Percentiles rank a stretch among this genome's conserved stretches.
These are phyloP conservation scores for Andrena bucephala DNA, from an alignment of 2,888 invertebrate genomes.

Conservation along the genomic window DNA sequence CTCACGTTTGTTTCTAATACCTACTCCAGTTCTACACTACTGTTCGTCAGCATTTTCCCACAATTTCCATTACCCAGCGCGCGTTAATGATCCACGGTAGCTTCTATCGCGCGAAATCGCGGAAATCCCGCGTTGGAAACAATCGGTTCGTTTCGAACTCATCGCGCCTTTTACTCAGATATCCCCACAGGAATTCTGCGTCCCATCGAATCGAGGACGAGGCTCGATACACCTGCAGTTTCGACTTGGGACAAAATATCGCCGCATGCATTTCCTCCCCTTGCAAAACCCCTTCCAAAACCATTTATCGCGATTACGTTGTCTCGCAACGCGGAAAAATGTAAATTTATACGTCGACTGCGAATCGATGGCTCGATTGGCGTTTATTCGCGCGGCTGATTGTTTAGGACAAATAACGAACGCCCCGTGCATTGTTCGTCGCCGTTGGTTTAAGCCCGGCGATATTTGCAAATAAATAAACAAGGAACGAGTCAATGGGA, in stretches of 20 bases:
- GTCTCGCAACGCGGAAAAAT: background rate
- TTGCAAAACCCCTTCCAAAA: background rate
- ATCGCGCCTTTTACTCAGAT: background rate
- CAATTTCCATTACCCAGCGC: background rate
- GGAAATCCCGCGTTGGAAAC: background rate
- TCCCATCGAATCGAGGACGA: slow-evolving; percentile 30
- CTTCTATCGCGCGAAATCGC: background rate
- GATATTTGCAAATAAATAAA: background rate
- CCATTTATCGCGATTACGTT: slow-evolving; percentile 17
- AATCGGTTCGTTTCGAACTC: slow-evolving; percentile 39
- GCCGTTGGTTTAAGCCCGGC: background rate
- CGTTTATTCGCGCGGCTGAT: background rate
- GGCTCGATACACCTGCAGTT: slow-evolving; percentile 38
- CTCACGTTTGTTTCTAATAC: too few relatives aligned
- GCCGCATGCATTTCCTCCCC: background rate
- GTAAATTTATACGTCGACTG: slow-evolving; percentile 11
- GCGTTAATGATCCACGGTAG: background rate
- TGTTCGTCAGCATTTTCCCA: background rate
- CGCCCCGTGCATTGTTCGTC: background rate
- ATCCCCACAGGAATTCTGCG: slow-evolving; percentile 24
- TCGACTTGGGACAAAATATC: slow-evolving; percentile 29
- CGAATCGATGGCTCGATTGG: background rate
- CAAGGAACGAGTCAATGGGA: background rate
- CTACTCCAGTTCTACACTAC: too few relatives aligned
- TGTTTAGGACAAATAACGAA: background rate